Evolutionary conservation across 2,888 invertebrate genomes (phyloP), one percentile per base, ranked within the genome.

Genomic region (Melanophora roralis): DNA sequence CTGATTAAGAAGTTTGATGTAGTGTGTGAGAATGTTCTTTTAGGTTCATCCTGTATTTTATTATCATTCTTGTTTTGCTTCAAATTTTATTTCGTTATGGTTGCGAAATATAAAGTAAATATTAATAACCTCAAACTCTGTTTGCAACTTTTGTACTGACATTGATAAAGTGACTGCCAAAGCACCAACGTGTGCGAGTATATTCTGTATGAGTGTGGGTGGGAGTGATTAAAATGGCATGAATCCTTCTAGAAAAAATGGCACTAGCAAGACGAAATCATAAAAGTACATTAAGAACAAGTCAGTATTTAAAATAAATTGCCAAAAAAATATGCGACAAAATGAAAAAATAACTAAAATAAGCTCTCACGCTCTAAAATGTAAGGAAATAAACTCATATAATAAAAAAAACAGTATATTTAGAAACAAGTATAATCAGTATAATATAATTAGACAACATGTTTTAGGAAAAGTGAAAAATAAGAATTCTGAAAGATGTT

Each of bases 121-220:
- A 79, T 71, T 75, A 79, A 75, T 79, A 75, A 59, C 71, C 32
- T 55, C 2, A n/a, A 40, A 45, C 57, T 69, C 53, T 23, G 47
- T 34, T 49, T 9, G 32, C 36, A 23, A 21, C 8, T 43, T 6
- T 19, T 21, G 23, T 36, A 60, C 69, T 76, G 75, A 72, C 80
- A 72, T 36, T 80, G 80, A 76, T 80, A 64, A 80, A 80, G 80
- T 64, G 62, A 55, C 64, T 80, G 80, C 68, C 67, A 76, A 34
- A 76, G 80, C 72, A 68, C 72, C 72, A 76, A 72, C 23, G 57
- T 64, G 47, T 45, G 5, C 8, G 14, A 2, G 23, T 47, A 40
- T 32, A 16, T 65, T 0, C 16, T 2, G 5, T 16, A 3, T 47
- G 8, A 9, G 9, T 34, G 40, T 23, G 6, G 5, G 12, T 69